phyloP scores from a whole-genome alignment of 1,140 invertebrate species.

The honey bee (Apis mellifera) region DNA sequence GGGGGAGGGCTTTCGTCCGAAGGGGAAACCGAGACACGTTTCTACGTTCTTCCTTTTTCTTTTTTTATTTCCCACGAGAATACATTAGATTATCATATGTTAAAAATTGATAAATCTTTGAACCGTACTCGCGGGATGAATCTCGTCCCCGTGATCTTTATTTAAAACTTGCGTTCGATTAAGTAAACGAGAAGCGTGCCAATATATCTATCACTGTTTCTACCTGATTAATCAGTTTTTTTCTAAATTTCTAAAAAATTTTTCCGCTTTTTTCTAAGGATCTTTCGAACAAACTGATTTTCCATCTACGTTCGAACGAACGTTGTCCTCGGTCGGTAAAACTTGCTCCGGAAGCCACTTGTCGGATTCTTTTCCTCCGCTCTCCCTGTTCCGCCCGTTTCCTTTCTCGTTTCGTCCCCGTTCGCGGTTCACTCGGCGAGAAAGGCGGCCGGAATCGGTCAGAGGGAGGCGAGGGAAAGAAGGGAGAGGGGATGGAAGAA shows the following conservation, averaged over 20 bases:
- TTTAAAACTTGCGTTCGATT: not conserved
- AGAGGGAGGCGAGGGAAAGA: not conserved
- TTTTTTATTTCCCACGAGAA: too few relatives aligned
- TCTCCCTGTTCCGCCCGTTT: constrained; percentile 14
- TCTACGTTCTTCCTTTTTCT: not conserved
- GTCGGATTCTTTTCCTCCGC: constrained; percentile 54
- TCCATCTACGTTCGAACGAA: constrained; percentile 14
- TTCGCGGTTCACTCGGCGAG: not conserved
- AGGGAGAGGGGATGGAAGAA: too few relatives aligned
- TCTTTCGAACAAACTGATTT: constrained; percentile 48
- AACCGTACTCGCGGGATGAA: too few relatives aligned
- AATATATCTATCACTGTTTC: too few relatives aligned
- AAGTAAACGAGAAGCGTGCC: too few relatives aligned
- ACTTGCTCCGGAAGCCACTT: constrained; percentile 57
- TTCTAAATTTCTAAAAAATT: constrained; percentile 8
- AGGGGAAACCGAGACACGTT: too few relatives aligned
- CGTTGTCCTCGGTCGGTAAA: constrained; percentile 38
- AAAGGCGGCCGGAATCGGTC: not conserved
- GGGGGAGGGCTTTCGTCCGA: too few relatives aligned
- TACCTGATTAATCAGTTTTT: constrained; percentile 4
- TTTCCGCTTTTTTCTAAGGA: not conserved
- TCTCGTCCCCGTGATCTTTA: too few relatives aligned
- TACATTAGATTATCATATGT: too few relatives aligned
- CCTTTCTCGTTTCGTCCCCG: not conserved
- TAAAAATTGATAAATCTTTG: too few relatives aligned